Evolutionary conservation across 1,140 invertebrate species (phyloP).

Genomic region (Orius laevigatus): DNA sequence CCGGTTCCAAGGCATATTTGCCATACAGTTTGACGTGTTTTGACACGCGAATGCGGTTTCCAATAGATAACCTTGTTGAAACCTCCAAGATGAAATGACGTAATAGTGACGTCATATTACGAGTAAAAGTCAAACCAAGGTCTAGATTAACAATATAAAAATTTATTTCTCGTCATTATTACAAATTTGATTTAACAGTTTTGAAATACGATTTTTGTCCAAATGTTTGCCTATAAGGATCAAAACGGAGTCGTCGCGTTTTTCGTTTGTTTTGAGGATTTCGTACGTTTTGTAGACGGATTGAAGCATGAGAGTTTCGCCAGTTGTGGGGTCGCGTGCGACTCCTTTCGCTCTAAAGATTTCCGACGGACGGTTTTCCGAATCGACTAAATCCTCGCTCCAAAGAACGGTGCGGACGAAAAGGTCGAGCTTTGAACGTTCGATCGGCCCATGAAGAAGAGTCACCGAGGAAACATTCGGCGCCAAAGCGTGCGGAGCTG

Average conservation of each 20-base stretch:
- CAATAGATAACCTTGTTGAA: too few species aligned
- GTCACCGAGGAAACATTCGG: constrained; percentile 20
- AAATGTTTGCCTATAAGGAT: constrained; percentile 1
- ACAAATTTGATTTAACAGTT: too few species aligned
- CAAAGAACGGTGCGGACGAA: constrained; percentile 21
- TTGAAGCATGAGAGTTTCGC: neutral
- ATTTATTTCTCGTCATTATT: too few species aligned
- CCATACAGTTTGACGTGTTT: too few species aligned
- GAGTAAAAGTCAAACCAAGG: too few species aligned
- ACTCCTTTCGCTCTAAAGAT: constrained; percentile 21
- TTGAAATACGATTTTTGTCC: too few species aligned
- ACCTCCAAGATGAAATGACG: too few species aligned
- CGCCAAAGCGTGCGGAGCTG: constrained; percentile 8
- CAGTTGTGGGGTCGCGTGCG: neutral
- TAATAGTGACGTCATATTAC: too few species aligned
- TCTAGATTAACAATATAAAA: too few species aligned
- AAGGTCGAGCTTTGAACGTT: constrained; percentile 15
- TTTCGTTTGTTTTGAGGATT: neutral
- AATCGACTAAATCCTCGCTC: constrained; percentile 17
- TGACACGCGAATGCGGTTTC: too few species aligned
- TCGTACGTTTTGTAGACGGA: constrained; percentile 8
- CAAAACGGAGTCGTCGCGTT: neutral
- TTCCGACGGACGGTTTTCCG: constrained; percentile 11
- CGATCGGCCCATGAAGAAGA: constrained; percentile 14
- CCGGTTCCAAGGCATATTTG: too few species aligned